Evolutionary conservation across 2,888 invertebrate genomes (phyloP).

Genomic region (Hesperia comma): DNA sequence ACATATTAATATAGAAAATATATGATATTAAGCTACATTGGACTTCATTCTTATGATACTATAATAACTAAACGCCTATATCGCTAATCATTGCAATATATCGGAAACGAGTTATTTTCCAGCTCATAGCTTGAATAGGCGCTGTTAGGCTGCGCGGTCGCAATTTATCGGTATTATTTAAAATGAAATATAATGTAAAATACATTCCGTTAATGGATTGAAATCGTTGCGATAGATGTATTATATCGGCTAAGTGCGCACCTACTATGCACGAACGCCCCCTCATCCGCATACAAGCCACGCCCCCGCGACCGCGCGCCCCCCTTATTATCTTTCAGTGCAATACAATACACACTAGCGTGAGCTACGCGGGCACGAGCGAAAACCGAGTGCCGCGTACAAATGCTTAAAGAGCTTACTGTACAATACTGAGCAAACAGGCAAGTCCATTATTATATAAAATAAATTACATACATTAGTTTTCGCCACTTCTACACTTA

Average conservation of each 20-base stretch:
- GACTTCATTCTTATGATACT: conserved; percentile 26
- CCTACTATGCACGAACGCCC: neutral
- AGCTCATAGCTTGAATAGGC: neutral
- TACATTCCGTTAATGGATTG: no score
- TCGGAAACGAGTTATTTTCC: neutral
- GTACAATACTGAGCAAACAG: conserved; percentile 1
- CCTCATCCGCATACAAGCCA: neutral
- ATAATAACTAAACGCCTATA: neutral
- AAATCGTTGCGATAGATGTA: no score
- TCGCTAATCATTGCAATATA: no score
- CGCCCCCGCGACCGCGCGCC: neutral
- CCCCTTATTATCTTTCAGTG: neutral
- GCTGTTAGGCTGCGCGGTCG: neutral
- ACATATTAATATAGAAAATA: neutral
- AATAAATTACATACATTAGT: no score
- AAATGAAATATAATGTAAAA: no score
- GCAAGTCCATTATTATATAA: neutral
- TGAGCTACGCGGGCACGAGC: neutral
- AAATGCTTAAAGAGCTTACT: neutral
- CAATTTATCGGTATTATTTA: neutral
- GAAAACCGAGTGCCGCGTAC: neutral
- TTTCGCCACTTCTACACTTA: no score
- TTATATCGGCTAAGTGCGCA: no score
- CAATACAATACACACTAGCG: neutral
- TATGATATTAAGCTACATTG: conserved; percentile 19